A percentile compares a stretch with the other conserved stretches of the same genome.
Evolutionary conservation across 92 coral and sea anemone species (phyloP).

Genomic region (Paragorgia papillata): DNA sequence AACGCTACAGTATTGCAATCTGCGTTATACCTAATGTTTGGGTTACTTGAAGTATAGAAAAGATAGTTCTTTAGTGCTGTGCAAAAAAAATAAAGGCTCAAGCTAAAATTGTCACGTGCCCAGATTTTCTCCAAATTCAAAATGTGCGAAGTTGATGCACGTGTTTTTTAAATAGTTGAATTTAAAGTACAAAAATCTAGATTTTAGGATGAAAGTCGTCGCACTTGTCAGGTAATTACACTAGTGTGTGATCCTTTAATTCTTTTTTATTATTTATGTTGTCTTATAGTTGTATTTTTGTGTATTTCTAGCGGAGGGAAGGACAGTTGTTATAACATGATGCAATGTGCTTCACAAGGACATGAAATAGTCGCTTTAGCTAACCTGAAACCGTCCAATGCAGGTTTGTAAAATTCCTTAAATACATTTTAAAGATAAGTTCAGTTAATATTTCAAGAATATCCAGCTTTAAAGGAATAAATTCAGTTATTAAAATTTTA

Average conservation of each 20-base stretch:
- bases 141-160: not conserved
- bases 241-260: too few species aligned
- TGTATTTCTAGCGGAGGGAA: conserved; percentile 98
- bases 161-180: not conserved
- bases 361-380: conserved; percentile 92
- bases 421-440: not conserved
- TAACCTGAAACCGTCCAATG: conserved; percentile 78
- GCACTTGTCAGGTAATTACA: conserved; percentile 87
- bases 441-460: too few species aligned
- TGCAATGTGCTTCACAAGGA: conserved; percentile 87
- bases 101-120: too few species aligned
- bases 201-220: conserved; percentile 77
- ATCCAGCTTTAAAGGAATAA: too few species aligned
- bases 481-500: too few species aligned
- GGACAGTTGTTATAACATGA: conserved; percentile 98
- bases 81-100: too few species aligned
- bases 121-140: too few species aligned
- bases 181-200: too few species aligned
- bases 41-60: too few species aligned
- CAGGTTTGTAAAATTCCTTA: conserved; percentile 62
- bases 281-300: not conserved
- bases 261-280: not conserved
- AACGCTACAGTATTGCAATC: too few species aligned
- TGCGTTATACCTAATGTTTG: too few species aligned
- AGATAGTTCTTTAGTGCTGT: too few species aligned